Base-by-base conservation (phyloP, 2,113 vertebrate species). In the Myiozetetes cayanensis region DNA sequence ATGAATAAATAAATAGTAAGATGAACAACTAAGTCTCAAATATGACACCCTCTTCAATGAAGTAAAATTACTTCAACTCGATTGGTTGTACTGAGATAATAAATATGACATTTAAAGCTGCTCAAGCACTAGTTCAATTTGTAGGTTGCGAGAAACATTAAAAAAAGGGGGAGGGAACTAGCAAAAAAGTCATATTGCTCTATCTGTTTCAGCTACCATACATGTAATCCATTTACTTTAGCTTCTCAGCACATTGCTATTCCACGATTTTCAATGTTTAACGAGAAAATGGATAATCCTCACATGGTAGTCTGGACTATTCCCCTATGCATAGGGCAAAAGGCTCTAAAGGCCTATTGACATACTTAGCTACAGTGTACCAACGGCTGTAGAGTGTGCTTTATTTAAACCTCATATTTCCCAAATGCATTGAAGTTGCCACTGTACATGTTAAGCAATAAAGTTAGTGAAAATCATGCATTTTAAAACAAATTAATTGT, bases 391-490 rank as follows among this genome's bases (percentile, higher is more conserved):
- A 94, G 96, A 97, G 97, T 97, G 97, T 87, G 97, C 97, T 96
- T 97, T 96, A 94, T 95, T 96, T 89, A 97, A 96, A 95, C 96
- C 93, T 97, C 96, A 41, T 96, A 92, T 85, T 97, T 96, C 94
- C 96, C 97, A 97, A 97, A 96, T 77, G 97, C 97, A 84, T 96
- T 97, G 93, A 97, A 96, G 96, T 96, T 91, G 97, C 96, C 98
- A 96, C 97, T 98, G 97, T 98, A 98, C 97, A 98, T 97, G 96
- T 97, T 97, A 98, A 98, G 98, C 97, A 90, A 97, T 97, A 88
- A 95, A 97, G 96, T 96, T 97, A 93, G 97, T 96, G 97, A 95
- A 97, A 98, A 97, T 97, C 98, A 99, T 99, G 99, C 99, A 99
- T 97, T 97, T 97, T 97, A 97, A 98, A 98, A 98, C 96, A 97